Evolutionary conservation across 2,113 vertebrate species (phyloP), one percentile per base, ranked within the genome.

Genomic region (Chinchilla lanigera): DNA sequence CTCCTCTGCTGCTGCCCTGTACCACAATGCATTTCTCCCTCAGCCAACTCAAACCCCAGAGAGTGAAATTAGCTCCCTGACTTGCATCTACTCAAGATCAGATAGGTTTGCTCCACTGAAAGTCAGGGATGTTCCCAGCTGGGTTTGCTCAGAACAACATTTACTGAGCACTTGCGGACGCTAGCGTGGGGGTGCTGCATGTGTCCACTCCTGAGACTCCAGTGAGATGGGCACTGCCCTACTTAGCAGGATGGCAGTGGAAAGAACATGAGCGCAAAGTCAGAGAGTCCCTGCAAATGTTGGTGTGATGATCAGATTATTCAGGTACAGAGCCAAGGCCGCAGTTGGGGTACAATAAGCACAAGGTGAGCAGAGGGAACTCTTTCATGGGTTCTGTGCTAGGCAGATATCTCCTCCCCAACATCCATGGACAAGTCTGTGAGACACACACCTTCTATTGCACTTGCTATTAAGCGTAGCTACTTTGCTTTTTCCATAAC

Each of bases 141-240:
- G 17, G 19, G 67, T 97, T 95, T 86, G 86, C 84, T 67, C 30
- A 28, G 61, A 56, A 60, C 47, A 80, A 33, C 35, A 54, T 38
- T 17, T 50, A 12, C 0, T 17, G 67, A 67, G 38, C n/a, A 22
- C 16, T 20, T 54, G 11, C 19, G 56, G 12, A 41, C 26, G 4
- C 7, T 50, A 2, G 56, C 7, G 3, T 24, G 26, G 41, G 67
- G n/a, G 1, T 52, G 14, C 50, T n/a, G 16, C 1, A 3, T 7
- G 14, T 12, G 33, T 19, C n/a, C 47, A n/a, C 44, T 61, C 41
- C 1, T 41, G 71, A 86, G 71, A 92, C 69, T n/a, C 44, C 30
- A 8, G 17, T 35, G 71, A 85, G 50, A 41, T 87, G 47, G 58
- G 61, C 26, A 20, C 58, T 71, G 24, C 38, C 22, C 28, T 33